Evolutionary conservation across 2,888 invertebrate genomes (phyloP), one percentile per base, ranked within the genome.

Genomic region (Galerucella calmariensis): DNA sequence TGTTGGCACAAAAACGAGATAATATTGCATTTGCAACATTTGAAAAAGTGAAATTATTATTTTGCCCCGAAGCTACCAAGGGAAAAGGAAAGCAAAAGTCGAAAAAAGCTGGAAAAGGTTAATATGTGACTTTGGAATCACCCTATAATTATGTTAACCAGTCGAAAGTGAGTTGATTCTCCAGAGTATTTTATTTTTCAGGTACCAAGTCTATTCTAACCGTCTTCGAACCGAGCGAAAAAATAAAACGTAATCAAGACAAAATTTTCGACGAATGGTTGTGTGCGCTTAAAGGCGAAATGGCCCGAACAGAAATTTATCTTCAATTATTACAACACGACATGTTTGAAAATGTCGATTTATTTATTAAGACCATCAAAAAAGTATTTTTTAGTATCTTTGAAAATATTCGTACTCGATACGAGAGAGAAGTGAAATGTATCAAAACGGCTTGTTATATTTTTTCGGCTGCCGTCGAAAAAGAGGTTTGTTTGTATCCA

Each of bases 231-330:
- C 77, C 78, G 1, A 78, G 79, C 27, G 78, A 80, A 66, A 80
- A 81, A 9, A 82, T 85, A 1, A 83, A 83, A 73, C 81, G 84
- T 68, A 81, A 81, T 79, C 70, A 88, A 86, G 82, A 88, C 84
- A 83, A 83, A 83, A 61, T 90, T 79, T 83, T 90, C 16, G 88
- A 90, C 35, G 92, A 92, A 84, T 92, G 92, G 91, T 86, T 86
- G 20, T 88, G 88, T 83, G 91, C 89, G 11, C 83, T 90, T 5
- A 87, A 88, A 71, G 91, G 90, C 35, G 92, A 92, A 86, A 87
- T 88, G 81, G 88, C 86, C 73, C 87, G 92, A 77, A 87, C 88
- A 1, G 86, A 84, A 63, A 81, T 89, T 63, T 88, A 91, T 65
- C 81, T 90, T 83, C 86, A 89, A 81, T 81, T 90, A 78, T 86